Evolutionary conservation across 2,797 vertebrate genomes (phyloP), one percentile per base, ranked within the genome.

Genomic region (Sardinella longiceps): DNA sequence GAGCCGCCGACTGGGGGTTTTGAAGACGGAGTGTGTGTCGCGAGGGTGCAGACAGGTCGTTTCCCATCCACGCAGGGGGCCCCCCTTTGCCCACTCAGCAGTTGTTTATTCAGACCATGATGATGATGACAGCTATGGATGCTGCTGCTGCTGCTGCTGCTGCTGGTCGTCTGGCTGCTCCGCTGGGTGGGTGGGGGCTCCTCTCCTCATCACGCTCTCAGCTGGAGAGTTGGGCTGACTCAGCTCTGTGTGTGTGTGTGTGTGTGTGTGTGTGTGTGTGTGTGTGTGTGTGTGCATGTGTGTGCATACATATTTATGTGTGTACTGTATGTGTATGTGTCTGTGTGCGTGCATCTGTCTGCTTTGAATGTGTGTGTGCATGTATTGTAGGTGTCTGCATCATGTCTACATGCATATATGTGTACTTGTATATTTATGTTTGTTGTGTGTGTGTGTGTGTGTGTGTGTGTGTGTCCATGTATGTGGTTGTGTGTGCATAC

Each of bases 71-170:
- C 74, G 91, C 89, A 63, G 85, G 88, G 88, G 74, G 86, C 66
- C 85, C 87, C 84, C 90, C 84, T 88, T 91, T 93, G 94, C 93
- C 63, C 88, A 93, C 74, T 95, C 93, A 93, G 94, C 94, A 92
- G 88, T 92, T 90, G 89, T 89, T 92, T 82, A 92, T 92, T 93
- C 92, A 92, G 91, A 94, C 91, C n/a, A n/a, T n/a, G 46, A 12
- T 48, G 90, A 92, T 89, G 90, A 95, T 91, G 94, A 94, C 94
- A 95, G 93, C 92, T 93, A 92, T 92, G 92, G 93, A 95, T 95
- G 94, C 92, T 89, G 91, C 89, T 89, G 88, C 89, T 60, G n/a
- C n/a, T n/a, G n/a, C n/a, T n/a, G 94, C 58, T 63, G 58, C 58
- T 63, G 58, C 58, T 63, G 58, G 28, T 33, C 30, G 63, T 33